Conservation (phyloP, 2,113 vertebrate genomes). For the Pangasianodon hypophthalmus region DNA sequence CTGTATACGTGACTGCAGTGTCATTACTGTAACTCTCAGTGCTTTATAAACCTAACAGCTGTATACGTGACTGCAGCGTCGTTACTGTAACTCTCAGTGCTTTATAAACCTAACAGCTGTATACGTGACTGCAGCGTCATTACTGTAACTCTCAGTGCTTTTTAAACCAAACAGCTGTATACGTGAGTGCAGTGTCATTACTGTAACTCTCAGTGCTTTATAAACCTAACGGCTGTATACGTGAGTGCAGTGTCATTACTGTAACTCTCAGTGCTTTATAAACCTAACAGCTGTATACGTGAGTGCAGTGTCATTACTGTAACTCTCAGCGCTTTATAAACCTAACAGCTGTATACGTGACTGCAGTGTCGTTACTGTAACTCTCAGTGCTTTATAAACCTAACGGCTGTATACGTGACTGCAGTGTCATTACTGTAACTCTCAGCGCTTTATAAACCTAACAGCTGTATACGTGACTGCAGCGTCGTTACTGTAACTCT, state of each 20-base stretch:
- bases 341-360: too few relatives aligned
- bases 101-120: neutral
- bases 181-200: neutral
- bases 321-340: neutral
- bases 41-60: neutral
- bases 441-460: too few relatives aligned
- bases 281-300: neutral
- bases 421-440: neutral
- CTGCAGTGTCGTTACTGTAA: neutral
- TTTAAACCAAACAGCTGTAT: neutral
- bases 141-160: neutral
- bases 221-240: neutral
- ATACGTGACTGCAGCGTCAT: too few relatives aligned
- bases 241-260: neutral
- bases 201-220: neutral
- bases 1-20: too few relatives aligned
- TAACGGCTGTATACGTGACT: neutral
- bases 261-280: neutral
- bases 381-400: neutral
- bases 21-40: neutral
- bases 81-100: neutral
- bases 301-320: neutral
- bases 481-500: too few relatives aligned
- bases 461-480: too few relatives aligned
- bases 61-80: neutral